phyloP scores from a whole-genome alignment of 2,888 invertebrate genomes.

The Standfussiana lucernea region DNA sequence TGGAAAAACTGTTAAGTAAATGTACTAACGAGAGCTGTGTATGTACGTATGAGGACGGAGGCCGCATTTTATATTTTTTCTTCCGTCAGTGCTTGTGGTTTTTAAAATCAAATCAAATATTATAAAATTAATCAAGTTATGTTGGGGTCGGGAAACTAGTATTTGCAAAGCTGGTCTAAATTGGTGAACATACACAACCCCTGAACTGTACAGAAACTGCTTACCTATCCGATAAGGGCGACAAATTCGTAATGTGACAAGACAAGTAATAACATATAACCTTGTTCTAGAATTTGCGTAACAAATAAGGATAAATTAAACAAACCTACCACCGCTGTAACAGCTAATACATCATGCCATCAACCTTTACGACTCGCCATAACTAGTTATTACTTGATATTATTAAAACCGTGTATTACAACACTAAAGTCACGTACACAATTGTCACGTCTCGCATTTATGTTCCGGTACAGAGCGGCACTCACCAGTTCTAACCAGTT shows the following conservation, averaged over 20 bases:
- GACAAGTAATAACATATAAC: background rate
- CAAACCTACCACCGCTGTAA: background rate
- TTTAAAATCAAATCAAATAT: background rate
- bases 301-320: conserved; percentile 8
- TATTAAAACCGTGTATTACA: conserved; percentile 54
- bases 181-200: background rate
- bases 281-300: background rate
- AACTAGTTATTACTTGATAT: conserved; percentile 59
- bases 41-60: no score
- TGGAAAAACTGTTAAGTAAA: background rate
- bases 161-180: background rate
- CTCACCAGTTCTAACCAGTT: conserved; percentile 62
- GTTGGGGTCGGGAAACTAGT: background rate
- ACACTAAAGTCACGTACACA: conserved; percentile 71
- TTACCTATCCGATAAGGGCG: background rate
- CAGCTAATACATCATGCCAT: conserved; percentile 49
- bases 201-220: background rate
- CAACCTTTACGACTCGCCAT: conserved; percentile 40
- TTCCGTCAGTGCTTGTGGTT: background rate
- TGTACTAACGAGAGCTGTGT: background rate
- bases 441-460: conserved; percentile 71
- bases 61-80: background rate
- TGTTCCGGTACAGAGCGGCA: conserved; percentile 62
- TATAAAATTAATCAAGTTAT: background rate
- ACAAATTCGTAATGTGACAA: background rate